phyloP scores from a whole-genome alignment of 1,140 invertebrate species.

The Akabosia matsudoensis region DNA sequence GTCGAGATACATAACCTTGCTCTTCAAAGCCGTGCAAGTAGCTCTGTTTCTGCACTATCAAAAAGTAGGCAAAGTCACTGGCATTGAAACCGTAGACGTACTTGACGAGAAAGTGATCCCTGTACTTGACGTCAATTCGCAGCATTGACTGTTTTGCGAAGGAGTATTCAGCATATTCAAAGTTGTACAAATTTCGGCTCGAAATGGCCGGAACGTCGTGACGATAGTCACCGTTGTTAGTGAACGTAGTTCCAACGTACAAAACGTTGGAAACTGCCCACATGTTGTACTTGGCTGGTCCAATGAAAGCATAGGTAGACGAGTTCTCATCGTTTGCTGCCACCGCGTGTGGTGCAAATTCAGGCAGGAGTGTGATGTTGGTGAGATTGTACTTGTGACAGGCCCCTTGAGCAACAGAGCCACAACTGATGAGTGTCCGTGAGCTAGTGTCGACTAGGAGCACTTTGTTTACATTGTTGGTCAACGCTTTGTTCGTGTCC shows the following conservation, averaged over 20 bases:
- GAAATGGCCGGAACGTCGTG: constrained; percentile 91
- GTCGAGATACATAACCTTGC: constrained; percentile 79
- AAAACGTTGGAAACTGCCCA: constrained; percentile 75
- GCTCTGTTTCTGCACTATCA: constrained; percentile 88
- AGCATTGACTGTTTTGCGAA: constrained; percentile 82
- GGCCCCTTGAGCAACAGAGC: constrained; percentile 80
- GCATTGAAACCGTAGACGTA: constrained; percentile 95
- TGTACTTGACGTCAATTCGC: constrained; percentile 89
- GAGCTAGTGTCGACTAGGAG: constrained; percentile 80
- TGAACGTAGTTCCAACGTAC: constrained; percentile 92
- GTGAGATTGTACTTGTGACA: constrained; percentile 79
- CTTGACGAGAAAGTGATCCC: constrained; percentile 89
- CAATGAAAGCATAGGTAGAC: constrained; percentile 91
- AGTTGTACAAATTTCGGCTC: constrained; percentile 71
- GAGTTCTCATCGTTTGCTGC: constrained; percentile 87
- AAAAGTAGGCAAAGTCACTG: constrained; percentile 90
- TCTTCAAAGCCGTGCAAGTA: constrained; percentile 83
- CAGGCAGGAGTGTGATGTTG: constrained; percentile 71
- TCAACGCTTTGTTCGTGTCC: constrained; percentile 51
- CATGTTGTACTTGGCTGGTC: constrained; percentile 76
- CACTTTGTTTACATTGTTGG: constrained; percentile 87
- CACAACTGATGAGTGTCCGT: constrained; percentile 78
- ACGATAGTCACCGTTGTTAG: constrained; percentile 84
- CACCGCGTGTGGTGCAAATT: constrained; percentile 73
- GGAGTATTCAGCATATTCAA: constrained; percentile 75